Conservation (phyloP, 2,888 invertebrate species). For the Ophioninae sp. region DNA sequence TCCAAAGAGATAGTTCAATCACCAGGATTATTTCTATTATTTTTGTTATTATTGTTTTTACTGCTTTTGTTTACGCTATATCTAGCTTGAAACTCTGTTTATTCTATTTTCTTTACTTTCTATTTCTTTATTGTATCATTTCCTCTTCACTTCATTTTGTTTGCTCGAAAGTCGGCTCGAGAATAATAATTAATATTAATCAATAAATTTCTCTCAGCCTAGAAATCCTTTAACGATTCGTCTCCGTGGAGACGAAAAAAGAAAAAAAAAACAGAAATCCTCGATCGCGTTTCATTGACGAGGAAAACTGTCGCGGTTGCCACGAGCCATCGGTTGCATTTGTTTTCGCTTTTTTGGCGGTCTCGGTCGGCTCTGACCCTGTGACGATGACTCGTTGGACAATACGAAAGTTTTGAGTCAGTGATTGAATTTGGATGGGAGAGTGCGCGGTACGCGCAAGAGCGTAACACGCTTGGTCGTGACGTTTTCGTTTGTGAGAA, state of each 20-base stretch:
- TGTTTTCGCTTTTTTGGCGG: neutral
- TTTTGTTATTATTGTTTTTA: too few species aligned
- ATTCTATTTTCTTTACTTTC: too few species aligned
- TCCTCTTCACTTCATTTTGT: too few species aligned
- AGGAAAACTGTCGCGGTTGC: neutral
- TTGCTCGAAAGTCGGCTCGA: too few species aligned
- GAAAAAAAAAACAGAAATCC: neutral
- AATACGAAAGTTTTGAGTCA: conserved; percentile 36
- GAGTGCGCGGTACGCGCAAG: neutral
- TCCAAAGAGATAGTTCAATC: too few species aligned
- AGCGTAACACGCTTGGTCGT: conserved; percentile 14
- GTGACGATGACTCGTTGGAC: conserved; percentile 15
- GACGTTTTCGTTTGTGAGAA: conserved; percentile 58
- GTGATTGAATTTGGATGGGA: conserved; percentile 58
- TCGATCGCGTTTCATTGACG: neutral
- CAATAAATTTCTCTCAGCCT: neutral
- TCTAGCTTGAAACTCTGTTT: too few species aligned
- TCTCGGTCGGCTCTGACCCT: conserved; percentile 4
- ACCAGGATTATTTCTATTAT: too few species aligned
- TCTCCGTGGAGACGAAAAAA: neutral
- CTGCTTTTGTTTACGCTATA: too few species aligned
- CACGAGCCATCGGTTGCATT: neutral
- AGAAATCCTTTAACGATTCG: neutral
- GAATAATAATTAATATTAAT: too few species aligned
- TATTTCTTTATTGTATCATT: too few species aligned